Evolutionary conservation across 2,888 invertebrate species (phyloP).

Genomic region (Entomobrya proxima): DNA sequence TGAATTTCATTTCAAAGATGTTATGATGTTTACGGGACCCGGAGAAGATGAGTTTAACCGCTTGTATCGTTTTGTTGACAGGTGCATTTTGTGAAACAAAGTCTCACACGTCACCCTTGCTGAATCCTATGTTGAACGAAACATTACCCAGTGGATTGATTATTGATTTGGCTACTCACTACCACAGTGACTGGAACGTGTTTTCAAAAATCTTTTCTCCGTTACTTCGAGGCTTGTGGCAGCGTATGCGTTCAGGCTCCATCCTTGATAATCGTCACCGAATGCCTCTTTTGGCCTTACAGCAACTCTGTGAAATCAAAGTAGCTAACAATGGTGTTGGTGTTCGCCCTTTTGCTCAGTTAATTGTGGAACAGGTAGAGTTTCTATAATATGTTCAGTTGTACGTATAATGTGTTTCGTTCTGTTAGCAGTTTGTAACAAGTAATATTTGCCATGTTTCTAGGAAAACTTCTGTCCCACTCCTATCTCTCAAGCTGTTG

Average conservation of each 20-base stretch:
- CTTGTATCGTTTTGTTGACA: constrained; percentile 38
- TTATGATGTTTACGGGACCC: background rate
- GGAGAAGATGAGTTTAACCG: background rate
- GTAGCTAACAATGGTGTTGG: constrained; percentile 81
- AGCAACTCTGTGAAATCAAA: constrained; percentile 88
- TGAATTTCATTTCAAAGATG: constrained; percentile 59
- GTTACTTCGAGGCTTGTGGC: constrained; percentile 84
- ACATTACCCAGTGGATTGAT: constrained; percentile 86
- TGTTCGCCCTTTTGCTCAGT: constrained; percentile 86
- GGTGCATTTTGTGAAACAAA: constrained; percentile 71
- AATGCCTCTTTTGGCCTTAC: constrained; percentile 84
- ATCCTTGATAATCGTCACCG: constrained; percentile 84
- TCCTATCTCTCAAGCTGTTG: constrained; percentile 85
- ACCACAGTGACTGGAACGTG: constrained; percentile 80
- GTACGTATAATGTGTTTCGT: too few species aligned
- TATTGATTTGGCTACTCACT: constrained; percentile 82
- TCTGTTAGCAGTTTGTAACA: too few species aligned
- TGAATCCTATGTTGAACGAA: constrained; percentile 84
- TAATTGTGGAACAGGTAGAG: constrained; percentile 81
- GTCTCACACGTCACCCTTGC: constrained; percentile 81
- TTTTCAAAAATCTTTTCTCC: constrained; percentile 83
- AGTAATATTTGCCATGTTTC: background rate
- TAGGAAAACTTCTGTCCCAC: constrained; percentile 85
- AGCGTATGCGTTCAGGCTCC: constrained; percentile 83
- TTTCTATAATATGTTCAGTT: background rate